These are phyloP conservation scores for Catostylus mosaicus DNA, from an alignment of 30 jellyfish, hydroid and myxozoan species.

Conservation along the genomic window DNA sequence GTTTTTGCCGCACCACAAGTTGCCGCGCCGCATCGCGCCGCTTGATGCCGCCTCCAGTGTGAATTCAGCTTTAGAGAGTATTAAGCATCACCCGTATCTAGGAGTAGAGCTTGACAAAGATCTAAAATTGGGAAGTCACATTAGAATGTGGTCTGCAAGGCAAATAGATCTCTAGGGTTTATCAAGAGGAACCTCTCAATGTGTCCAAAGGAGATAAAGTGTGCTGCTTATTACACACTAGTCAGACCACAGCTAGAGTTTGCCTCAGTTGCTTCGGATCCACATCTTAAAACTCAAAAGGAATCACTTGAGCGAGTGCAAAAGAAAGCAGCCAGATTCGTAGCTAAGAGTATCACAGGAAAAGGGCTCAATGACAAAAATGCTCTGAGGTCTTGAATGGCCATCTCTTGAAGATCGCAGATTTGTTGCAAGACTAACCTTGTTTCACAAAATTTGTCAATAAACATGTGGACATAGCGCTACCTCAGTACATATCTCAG, in stretches of 20 bases:
- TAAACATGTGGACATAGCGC: constrained; percentile 11
- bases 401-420: too few relatives aligned
- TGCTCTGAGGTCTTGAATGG: too few relatives aligned
- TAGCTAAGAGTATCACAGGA: too few relatives aligned
- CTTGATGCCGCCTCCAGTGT: too few relatives aligned
- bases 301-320: too few relatives aligned
- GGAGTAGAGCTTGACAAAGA: constrained; percentile 36
- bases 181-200: too few relatives aligned
- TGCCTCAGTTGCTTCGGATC: too few relatives aligned
- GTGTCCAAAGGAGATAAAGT: too few relatives aligned
- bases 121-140: constrained; percentile 38
- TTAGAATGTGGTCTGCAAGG: constrained; percentile 24
- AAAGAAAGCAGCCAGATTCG: too few relatives aligned
- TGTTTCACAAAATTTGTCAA: neutral
- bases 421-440: constrained; percentile 7
- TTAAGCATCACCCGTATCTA: constrained; percentile 37
- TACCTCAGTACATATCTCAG: neutral
- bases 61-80: constrained; percentile 24
- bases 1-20: too few relatives aligned
- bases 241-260: neutral
- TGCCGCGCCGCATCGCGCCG: too few relatives aligned
- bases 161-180: constrained; percentile 17
- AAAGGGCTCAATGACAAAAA: too few relatives aligned
- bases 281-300: neutral
- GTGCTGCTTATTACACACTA: neutral